Percentiles rank a stretch among this genome's conserved stretches.
These are phyloP conservation scores for Protula sp. DNA, from an alignment of 2,888 invertebrate species.

Conservation along the genomic window DNA sequence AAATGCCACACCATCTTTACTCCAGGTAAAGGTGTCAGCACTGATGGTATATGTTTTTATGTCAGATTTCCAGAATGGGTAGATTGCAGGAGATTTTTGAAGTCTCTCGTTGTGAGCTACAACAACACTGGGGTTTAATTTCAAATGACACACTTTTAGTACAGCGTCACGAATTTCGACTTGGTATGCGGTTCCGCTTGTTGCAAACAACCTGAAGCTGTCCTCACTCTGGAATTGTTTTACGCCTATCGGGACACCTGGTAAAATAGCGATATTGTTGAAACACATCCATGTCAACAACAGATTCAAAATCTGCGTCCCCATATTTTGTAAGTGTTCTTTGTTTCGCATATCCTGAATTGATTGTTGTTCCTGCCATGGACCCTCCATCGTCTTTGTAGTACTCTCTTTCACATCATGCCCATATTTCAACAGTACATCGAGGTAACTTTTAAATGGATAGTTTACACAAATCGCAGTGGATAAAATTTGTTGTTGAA, in stretches of 20 bases:
- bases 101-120: background rate
- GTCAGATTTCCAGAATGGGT: background rate
- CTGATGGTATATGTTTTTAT: conserved; percentile 1
- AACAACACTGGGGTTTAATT: background rate
- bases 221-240: background rate
- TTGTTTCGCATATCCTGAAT: background rate
- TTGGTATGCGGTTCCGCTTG: background rate
- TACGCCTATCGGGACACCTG: background rate
- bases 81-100: background rate
- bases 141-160: background rate
- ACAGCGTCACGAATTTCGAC: conserved; percentile 1
- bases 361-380: background rate
- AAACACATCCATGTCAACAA: background rate
- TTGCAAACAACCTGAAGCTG: background rate
- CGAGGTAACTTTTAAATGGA: background rate
- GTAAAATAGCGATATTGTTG: background rate
- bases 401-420: background rate
- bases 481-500: conserved; percentile 2
- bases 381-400: background rate
- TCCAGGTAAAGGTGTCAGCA: background rate
- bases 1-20: conserved; percentile 2
- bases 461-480: background rate
- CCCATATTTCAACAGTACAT: background rate
- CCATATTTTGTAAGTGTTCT: background rate
- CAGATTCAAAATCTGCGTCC: background rate